Conservation (phyloP, 2,888 invertebrate species). For the Tipula lateralis region DNA sequence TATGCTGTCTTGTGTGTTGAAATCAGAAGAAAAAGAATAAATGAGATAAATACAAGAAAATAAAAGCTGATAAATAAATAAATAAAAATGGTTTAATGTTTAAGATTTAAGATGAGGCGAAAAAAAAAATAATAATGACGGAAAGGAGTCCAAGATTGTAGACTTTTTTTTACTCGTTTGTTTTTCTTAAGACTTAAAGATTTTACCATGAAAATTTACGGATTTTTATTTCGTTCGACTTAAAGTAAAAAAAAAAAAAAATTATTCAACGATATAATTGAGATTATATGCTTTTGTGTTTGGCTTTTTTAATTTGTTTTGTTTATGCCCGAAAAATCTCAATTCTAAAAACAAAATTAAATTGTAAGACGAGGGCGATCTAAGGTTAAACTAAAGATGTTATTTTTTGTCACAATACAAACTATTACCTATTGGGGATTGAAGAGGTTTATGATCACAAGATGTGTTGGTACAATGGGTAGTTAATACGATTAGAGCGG, state of each 20-base stretch:
- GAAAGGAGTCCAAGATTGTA: not conserved
- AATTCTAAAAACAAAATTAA: not conserved
- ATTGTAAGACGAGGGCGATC: not conserved
- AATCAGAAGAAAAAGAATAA: not conserved
- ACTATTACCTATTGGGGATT: no score
- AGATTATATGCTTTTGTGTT: not conserved
- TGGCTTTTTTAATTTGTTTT: not conserved
- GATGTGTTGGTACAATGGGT: no score
- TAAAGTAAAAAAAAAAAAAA: no score
- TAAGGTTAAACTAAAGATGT: no score
- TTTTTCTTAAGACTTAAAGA: not conserved
- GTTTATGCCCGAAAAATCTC: not conserved
- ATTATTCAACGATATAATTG: not conserved
- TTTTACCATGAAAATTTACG: not conserved
- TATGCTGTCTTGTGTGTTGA: not conserved
- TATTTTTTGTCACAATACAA: no score
- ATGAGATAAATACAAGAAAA: not conserved
- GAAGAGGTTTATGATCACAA: no score
- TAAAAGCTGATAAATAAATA: conserved; percentile 2
- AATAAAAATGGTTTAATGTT: not conserved
- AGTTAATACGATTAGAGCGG: no score
- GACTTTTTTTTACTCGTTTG: not conserved
- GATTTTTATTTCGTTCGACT: not conserved
- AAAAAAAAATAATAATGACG: not conserved
- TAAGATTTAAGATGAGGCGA: not conserved